A percentile compares a stretch with the other conserved stretches of the same genome.
phyloP scores from a whole-genome alignment of 2,888 invertebrate species.

The Xanthorhoe spadicearia region DNA sequence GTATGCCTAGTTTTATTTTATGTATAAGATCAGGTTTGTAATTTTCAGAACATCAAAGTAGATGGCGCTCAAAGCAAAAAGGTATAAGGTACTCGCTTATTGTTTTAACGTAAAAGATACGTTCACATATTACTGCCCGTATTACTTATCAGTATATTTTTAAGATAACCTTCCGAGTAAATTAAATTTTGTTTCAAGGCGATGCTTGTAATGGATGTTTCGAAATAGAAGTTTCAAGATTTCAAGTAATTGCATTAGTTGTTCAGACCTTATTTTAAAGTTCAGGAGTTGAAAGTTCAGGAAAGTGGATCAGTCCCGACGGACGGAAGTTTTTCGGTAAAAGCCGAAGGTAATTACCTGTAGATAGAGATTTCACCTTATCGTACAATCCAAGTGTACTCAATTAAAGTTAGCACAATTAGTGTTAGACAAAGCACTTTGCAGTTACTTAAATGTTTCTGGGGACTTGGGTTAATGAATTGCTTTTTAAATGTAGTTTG shows the following conservation, averaged over 20 bases:
- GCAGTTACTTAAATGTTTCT: conserved; percentile 18
- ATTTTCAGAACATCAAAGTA: too few relatives aligned
- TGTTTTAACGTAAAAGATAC: not conserved
- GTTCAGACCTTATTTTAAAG: conserved; percentile 64
- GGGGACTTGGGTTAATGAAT: conserved; percentile 3
- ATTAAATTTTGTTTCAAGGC: conserved; percentile 18
- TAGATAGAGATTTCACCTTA: conserved; percentile 49
- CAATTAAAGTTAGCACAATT: conserved; percentile 41
- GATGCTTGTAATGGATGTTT: conserved; percentile 28
- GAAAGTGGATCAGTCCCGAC: conserved; percentile 64
- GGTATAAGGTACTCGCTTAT: not conserved
- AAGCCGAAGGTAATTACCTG: conserved; percentile 55
- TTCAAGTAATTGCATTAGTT: conserved; percentile 62
- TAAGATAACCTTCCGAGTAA: conserved; percentile 10
- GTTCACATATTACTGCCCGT: not conserved
- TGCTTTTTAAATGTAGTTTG: not conserved
- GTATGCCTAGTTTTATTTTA: too few relatives aligned
- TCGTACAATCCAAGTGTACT: conserved; percentile 42
- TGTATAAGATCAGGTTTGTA: too few relatives aligned
- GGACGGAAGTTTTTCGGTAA: conserved; percentile 55
- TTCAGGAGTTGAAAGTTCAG: conserved; percentile 57
- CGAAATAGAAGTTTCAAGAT: conserved; percentile 23
- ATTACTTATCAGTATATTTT: not conserved
- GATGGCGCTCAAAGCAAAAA: too few relatives aligned
- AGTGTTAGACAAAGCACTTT: conserved; percentile 24